Conservation (phyloP, 2,888 invertebrate genomes). For the Mactromeris polynyma region DNA sequence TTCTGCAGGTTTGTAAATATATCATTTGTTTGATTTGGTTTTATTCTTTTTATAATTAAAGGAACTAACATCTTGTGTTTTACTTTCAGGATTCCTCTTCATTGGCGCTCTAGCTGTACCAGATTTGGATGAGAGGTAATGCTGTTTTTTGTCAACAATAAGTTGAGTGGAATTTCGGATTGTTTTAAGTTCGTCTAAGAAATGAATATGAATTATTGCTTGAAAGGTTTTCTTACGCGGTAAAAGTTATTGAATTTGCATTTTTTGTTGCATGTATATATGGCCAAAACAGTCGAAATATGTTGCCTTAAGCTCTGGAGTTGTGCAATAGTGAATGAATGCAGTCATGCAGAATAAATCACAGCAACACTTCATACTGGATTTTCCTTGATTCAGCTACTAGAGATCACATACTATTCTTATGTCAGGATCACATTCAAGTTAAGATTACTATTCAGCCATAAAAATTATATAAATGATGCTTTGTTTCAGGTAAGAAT, state of each 20-base stretch:
- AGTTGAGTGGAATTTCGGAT: constrained; percentile 7
- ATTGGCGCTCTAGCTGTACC: constrained; percentile 90
- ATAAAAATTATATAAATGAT: no score
- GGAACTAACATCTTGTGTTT: not conserved
- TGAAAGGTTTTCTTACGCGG: not conserved
- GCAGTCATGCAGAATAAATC: no score
- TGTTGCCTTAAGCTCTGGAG: no score
- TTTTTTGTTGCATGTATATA: not conserved
- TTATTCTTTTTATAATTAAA: not conserved
- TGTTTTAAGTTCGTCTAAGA: constrained; percentile 35
- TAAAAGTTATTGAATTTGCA: not conserved
- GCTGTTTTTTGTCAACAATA: not conserved
- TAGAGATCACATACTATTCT: no score
- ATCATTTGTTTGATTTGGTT: not conserved
- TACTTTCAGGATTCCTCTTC: constrained; percentile 66
- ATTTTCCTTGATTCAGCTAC: no score
- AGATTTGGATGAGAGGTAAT: constrained; percentile 91
- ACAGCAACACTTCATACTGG: no score
- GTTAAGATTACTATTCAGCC: no score
- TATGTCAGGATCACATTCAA: no score
- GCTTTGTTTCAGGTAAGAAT: no score
- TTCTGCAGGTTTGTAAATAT: constrained; percentile 25
- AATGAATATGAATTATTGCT: not conserved
- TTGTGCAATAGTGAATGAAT: no score
- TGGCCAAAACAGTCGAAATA: no score